These are phyloP conservation scores for Amphimallon solstitiale DNA, from an alignment of 2,888 invertebrate genomes.

Conservation along the genomic window DNA sequence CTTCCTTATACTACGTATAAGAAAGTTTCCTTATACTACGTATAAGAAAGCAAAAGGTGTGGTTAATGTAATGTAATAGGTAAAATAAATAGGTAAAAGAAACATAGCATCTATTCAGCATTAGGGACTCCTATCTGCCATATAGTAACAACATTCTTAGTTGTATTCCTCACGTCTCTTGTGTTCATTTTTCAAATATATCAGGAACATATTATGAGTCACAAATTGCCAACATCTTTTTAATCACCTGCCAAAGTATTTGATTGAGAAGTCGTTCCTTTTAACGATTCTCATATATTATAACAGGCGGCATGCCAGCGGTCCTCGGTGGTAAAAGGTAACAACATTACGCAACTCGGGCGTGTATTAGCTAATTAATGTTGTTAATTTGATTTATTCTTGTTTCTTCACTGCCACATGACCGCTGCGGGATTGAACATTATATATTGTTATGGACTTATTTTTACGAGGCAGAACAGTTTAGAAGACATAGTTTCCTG, in stretches of 20 bases:
- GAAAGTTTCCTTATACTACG: too few relatives aligned
- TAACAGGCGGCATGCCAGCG: conserved; percentile 1
- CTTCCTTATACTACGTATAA: too few relatives aligned
- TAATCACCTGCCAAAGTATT: neutral
- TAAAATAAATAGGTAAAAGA: too few relatives aligned
- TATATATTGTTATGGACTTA: conserved; percentile 31
- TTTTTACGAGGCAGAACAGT: conserved; percentile 5
- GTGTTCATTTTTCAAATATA: too few relatives aligned
- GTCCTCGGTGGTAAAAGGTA: conserved; percentile 4
- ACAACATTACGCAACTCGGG: conserved; percentile 8
- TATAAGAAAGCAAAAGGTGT: too few relatives aligned
- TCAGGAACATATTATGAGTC: too few relatives aligned
- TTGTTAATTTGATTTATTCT: conserved; percentile 31
- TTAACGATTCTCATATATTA: conserved; percentile 5
- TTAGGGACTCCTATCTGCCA: too few relatives aligned
- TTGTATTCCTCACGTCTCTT: too few relatives aligned
- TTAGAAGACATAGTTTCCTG: conserved; percentile 5
- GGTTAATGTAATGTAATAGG: too few relatives aligned
- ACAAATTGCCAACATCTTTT: neutral
- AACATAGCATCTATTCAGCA: too few relatives aligned
- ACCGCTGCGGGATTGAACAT: neutral
- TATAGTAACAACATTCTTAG: too few relatives aligned
- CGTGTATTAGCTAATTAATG: conserved; percentile 32
- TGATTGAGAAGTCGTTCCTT: conserved; percentile 12
- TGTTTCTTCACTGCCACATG: conserved; percentile 13